Evolutionary conservation across 2,888 invertebrate genomes (phyloP).

Genomic region (Drosophila setosimentum): DNA sequence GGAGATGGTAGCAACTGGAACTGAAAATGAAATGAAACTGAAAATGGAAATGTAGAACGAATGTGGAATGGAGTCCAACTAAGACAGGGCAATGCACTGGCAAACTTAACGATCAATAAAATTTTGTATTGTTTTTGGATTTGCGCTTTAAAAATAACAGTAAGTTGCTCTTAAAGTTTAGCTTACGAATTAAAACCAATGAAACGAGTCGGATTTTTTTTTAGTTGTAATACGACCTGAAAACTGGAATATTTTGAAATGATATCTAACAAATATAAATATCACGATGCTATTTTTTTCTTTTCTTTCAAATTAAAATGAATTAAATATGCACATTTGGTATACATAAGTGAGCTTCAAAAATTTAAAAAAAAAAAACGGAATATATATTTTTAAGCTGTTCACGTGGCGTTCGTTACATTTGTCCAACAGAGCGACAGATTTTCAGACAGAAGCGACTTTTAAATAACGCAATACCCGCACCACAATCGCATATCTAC

Average conservation of each 20-base stretch:
- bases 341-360: slow-evolving; percentile 8
- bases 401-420: slow-evolving; percentile 37
- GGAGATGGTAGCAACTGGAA: slow-evolving; percentile 30
- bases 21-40: slow-evolving; percentile 36
- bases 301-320: neutral
- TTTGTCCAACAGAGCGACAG: slow-evolving; percentile 28
- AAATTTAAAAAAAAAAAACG: neutral
- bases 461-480: slow-evolving; percentile 54
- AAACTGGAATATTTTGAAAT: neutral
- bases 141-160: slow-evolving; percentile 5
- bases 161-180: neutral
- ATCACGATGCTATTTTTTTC: neutral
- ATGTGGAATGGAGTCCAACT: slow-evolving; percentile 1
- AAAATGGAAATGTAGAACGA: slow-evolving; percentile 21
- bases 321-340: neutral
- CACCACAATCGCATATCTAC: neutral
- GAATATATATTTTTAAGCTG: slow-evolving; percentile 18
- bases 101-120: slow-evolving; percentile 36
- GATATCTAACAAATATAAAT: neutral
- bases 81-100: slow-evolving; percentile 45
- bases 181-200: neutral
- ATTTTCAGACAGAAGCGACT: slow-evolving; percentile 55
- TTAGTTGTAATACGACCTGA: neutral
- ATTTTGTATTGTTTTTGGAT: neutral
- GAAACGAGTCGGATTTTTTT: neutral